phyloP scores from a whole-genome alignment of 2,797 vertebrate species.

The Hylomyscus alleni region DNA sequence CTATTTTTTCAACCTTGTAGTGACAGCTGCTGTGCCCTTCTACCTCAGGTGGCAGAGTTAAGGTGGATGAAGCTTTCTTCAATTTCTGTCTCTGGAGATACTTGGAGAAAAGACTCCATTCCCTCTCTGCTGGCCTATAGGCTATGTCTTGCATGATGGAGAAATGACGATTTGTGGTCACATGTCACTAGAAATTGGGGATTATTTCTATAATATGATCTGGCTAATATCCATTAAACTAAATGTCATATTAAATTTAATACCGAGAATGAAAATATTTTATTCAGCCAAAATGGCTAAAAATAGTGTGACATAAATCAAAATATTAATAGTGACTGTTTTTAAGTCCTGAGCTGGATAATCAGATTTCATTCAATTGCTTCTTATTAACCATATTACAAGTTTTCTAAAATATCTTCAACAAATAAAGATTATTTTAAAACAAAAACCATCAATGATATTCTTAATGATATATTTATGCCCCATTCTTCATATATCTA shows the following conservation, averaged over 20 bases:
- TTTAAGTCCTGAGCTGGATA: background rate
- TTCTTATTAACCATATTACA: background rate
- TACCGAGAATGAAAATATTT: conserved; percentile 6
- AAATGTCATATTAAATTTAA: background rate
- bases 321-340: background rate
- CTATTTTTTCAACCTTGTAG: background rate
- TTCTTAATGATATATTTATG: background rate
- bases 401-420: conserved; percentile 27
- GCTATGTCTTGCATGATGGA: background rate
- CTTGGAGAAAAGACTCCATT: background rate
- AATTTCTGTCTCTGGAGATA: background rate
- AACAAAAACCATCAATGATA: background rate
- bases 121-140: background rate
- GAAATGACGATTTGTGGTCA: background rate
- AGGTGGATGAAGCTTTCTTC: background rate
- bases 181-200: background rate
- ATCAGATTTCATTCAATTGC: background rate
- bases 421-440: background rate
- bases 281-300: background rate
- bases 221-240: background rate
- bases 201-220: background rate
- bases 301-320: background rate
- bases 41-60: background rate
- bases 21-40: background rate
- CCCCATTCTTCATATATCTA: background rate